Conservation (phyloP, 1,140 invertebrate species). For the Hylaeus anthracinus region DNA sequence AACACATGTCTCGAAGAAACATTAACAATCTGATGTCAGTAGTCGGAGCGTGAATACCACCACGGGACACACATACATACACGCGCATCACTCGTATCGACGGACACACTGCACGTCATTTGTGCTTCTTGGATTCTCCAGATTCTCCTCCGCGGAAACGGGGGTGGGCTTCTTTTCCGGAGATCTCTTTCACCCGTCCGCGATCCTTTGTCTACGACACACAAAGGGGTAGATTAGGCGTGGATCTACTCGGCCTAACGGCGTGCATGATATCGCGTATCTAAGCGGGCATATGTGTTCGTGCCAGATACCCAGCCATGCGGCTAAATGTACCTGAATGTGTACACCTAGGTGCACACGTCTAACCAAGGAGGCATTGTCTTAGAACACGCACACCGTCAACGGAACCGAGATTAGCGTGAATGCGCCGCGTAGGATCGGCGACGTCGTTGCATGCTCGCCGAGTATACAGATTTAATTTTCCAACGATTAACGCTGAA, state of each 20-base stretch:
- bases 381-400: conserved; percentile 37
- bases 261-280: conserved; percentile 38
- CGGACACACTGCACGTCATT: too few relatives aligned
- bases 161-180: conserved; percentile 10
- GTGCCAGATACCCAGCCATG: conserved; percentile 17
- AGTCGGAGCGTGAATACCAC: too few relatives aligned
- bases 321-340: conserved; percentile 33
- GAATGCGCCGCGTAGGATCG: background rate
- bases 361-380: conserved; percentile 44
- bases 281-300: background rate
- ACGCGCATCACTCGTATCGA: too few relatives aligned
- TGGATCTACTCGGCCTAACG: conserved; percentile 37
- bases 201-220: conserved; percentile 17
- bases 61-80: too few relatives aligned
- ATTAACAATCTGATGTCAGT: too few relatives aligned
- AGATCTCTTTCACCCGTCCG: conserved; percentile 1
- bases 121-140: too few relatives aligned
- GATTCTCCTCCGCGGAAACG: too few relatives aligned
- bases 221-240: conserved; percentile 53
- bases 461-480: conserved; percentile 1
- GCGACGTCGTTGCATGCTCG: background rate
- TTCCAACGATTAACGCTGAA: background rate
- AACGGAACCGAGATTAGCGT: conserved; percentile 33
- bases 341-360: conserved; percentile 27
- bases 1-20: too few relatives aligned